Base-by-base conservation (phyloP, 2,888 invertebrate species). In the Oligia fasciuncula region DNA sequence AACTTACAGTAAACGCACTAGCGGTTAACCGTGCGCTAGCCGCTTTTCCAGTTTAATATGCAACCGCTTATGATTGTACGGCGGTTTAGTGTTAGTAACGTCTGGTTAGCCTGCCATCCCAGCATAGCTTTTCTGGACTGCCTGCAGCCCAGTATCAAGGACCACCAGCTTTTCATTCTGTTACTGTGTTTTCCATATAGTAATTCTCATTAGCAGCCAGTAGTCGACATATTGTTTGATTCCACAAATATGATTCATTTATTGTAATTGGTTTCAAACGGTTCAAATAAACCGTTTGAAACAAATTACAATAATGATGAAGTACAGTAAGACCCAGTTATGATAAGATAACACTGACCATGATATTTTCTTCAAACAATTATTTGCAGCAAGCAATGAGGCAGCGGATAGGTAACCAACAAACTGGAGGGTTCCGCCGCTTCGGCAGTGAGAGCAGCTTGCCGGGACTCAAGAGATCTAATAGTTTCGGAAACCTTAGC, bases 401-500 rank as follows among this genome's bases (percentile, higher is more conserved):
- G 43, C 93, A 93, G 73, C 88, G 95, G 0, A 76, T 95, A 0
- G 93, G 95, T 0, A 78, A 87, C 3, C 80, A 81, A 35, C 89
- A 88, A 2, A 85, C 86, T 0, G 88, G 85, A 0, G 88, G 85
- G 0, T 68, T 95, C 19, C 87, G 93, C 1, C 90, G 94, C 8
- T 95, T 92, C 62, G 94, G 94, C 79, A 95, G 95, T 77, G 94
- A 95, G 62, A 89, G 91, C 67, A 95, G 88, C 85, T 79, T 95
- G 49, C 90, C 92, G 0, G 92, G 92, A 0, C 88, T 95, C 9
- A 81, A 87, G 2, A 86, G 93, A 13, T 89, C 93, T n/a, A 94
- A 93, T 85, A 96, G 95, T 76, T 92, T 92, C 4, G 91, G 94
- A 0, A 93, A 93, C 77, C 83, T 94, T 3, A 92, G 88, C 81